phyloP scores from a whole-genome alignment of 2,888 invertebrate genomes.

The Lochmaea capreae region DNA sequence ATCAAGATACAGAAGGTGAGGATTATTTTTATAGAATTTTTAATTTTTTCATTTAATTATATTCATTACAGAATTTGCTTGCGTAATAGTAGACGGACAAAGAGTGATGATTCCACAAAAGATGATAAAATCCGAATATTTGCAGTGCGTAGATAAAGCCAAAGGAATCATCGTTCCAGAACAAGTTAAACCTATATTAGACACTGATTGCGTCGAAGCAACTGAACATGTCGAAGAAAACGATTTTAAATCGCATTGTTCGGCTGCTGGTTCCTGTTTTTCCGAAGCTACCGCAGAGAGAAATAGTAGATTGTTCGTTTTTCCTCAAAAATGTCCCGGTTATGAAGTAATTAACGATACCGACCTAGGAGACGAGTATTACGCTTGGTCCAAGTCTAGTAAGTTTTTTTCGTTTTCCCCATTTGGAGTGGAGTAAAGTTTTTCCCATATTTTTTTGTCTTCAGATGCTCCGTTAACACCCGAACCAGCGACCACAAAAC shows the following conservation, averaged over 20 bases:
- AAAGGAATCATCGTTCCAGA: slow-evolving; percentile 30
- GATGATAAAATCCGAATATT: slow-evolving; percentile 57
- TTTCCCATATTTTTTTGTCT: background rate
- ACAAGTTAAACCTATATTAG: slow-evolving; percentile 1
- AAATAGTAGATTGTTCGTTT: slow-evolving; percentile 58
- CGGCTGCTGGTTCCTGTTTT: slow-evolving; percentile 53
- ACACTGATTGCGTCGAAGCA: background rate
- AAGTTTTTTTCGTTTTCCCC: slow-evolving; percentile 7
- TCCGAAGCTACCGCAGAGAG: slow-evolving; percentile 47
- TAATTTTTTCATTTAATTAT: background rate
- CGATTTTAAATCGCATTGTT: slow-evolving; percentile 52
- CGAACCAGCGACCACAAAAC: background rate
- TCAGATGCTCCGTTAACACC: background rate
- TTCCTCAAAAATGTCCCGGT: slow-evolving; percentile 60
- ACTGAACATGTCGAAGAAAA: slow-evolving; percentile 9
- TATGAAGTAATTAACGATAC: slow-evolving; percentile 56
- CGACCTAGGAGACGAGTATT: slow-evolving; percentile 19
- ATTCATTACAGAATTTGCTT: slow-evolving; percentile 56
- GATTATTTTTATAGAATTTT: background rate
- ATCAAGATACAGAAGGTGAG: slow-evolving; percentile 48
- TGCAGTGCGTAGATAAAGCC: slow-evolving; percentile 53
- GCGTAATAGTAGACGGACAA: slow-evolving; percentile 58
- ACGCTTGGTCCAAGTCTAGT: slow-evolving; percentile 35
- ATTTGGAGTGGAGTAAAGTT: too few relatives aligned
- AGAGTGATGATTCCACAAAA: slow-evolving; percentile 60